phyloP scores from a whole-genome alignment of 1,140 invertebrate genomes.

The Brachionus asplanchnoidis region DNA sequence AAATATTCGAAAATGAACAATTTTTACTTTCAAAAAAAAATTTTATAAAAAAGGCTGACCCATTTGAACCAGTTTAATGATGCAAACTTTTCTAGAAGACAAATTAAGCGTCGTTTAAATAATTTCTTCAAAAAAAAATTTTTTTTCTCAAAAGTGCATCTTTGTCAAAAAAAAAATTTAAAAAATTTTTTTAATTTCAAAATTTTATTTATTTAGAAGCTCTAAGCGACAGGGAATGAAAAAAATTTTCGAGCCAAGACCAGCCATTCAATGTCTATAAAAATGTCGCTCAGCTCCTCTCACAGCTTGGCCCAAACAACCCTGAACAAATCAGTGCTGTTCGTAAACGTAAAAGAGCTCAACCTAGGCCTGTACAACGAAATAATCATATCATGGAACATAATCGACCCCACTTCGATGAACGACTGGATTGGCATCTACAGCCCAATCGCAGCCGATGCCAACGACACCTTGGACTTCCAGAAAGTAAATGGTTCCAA shows the following conservation, averaged over 20 bases:
- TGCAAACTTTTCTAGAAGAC: neutral
- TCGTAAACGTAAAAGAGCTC: slow-evolving; percentile 38
- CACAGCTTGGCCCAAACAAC: neutral
- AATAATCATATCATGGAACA: slow-evolving; percentile 41
- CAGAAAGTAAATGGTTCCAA: slow-evolving; percentile 27
- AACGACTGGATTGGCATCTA: slow-evolving; percentile 29
- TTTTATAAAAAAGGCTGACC: too few species aligned
- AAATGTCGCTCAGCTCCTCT: neutral
- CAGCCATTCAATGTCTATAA: neutral
- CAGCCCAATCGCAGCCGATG: neutral
- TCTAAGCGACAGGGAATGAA: neutral
- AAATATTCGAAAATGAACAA: neutral
- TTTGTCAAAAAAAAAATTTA: neutral
- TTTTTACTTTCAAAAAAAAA: too few species aligned
- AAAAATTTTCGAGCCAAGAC: neutral
- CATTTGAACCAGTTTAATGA: neutral
- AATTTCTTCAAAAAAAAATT: neutral
- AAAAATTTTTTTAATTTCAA: neutral
- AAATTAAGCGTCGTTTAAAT: neutral
- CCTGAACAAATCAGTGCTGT: neutral
- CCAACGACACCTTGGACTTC: neutral
- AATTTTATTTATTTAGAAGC: neutral
- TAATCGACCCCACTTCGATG: neutral
- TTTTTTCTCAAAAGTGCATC: neutral
- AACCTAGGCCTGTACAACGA: slow-evolving; percentile 30